A percentile compares a stretch with the other conserved stretches of the same genome.
These are phyloP conservation scores for chimpanzee (Pan troglodytes) DNA, from an alignment of 2,113 vertebrate genomes.

Conservation along the genomic window DNA sequence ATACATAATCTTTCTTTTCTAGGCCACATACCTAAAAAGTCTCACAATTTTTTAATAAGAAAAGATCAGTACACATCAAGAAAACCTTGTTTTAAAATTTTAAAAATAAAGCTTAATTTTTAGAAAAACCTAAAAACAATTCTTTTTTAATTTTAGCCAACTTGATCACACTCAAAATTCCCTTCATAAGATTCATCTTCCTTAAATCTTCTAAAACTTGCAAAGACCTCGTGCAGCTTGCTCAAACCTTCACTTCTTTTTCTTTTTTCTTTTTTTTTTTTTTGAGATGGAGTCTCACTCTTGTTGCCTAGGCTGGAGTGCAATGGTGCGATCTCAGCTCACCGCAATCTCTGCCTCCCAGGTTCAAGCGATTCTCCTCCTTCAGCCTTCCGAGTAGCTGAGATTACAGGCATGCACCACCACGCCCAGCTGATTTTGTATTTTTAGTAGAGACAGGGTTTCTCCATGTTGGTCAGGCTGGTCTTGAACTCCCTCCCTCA, in stretches of 20 bases:
- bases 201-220: background rate
- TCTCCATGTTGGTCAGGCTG: no score
- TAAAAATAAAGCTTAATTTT: background rate
- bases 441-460: no score
- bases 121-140: background rate
- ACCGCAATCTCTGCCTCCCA: no score
- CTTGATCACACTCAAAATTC: background rate
- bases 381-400: no score
- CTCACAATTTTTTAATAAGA: background rate
- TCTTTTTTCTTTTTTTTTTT: no score
- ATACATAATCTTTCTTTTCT: background rate
- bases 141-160: background rate
- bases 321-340: no score
- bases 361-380: no score
- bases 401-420: no score
- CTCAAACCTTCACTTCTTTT: background rate
- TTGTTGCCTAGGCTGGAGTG: no score
- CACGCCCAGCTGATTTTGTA: no score
- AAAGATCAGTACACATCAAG: background rate
- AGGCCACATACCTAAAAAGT: background rate
- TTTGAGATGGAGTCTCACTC: no score
- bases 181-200: background rate
- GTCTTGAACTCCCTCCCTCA: no score
- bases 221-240: background rate
- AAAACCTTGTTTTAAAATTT: background rate